Percentiles rank a stretch among this genome's conserved stretches.
phyloP scores from a whole-genome alignment of 2,797 vertebrate species.

The Aphelocoma californica region DNA sequence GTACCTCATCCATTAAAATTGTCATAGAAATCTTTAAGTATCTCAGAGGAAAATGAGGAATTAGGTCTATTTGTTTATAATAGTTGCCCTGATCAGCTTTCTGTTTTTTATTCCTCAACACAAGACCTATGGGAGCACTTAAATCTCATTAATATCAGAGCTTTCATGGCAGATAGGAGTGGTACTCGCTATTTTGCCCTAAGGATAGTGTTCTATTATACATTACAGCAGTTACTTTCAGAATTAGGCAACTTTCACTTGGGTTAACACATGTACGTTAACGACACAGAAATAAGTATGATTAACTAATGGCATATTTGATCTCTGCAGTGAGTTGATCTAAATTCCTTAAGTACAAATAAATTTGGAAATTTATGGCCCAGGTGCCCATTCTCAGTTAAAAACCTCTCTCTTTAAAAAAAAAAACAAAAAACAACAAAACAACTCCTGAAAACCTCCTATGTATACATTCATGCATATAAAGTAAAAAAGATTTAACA shows the following conservation, averaged over 20 bases:
- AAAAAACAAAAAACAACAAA: neutral
- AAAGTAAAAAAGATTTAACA: neutral
- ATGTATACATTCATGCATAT: neutral
- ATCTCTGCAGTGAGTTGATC: neutral
- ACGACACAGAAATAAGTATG: neutral
- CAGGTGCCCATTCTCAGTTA: neutral
- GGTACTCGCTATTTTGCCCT: neutral
- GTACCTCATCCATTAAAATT: neutral
- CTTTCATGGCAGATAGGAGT: neutral
- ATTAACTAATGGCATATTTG: neutral
- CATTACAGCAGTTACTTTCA: neutral
- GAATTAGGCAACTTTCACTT: neutral
- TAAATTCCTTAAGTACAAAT: neutral
- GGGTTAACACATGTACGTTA: neutral
- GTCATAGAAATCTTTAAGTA: neutral
- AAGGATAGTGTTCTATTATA: neutral
- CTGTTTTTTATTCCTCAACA: neutral
- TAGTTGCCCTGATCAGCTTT: neutral
- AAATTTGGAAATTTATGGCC: neutral
- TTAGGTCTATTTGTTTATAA: neutral
- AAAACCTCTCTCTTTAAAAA: neutral
- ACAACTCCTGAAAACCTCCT: neutral
- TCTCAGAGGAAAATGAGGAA: neutral
- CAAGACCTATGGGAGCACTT: neutral
- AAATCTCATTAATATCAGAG: neutral